Evolutionary conservation across 2,797 vertebrate species (phyloP).

Genomic region (Sternotherus odoratus): DNA sequence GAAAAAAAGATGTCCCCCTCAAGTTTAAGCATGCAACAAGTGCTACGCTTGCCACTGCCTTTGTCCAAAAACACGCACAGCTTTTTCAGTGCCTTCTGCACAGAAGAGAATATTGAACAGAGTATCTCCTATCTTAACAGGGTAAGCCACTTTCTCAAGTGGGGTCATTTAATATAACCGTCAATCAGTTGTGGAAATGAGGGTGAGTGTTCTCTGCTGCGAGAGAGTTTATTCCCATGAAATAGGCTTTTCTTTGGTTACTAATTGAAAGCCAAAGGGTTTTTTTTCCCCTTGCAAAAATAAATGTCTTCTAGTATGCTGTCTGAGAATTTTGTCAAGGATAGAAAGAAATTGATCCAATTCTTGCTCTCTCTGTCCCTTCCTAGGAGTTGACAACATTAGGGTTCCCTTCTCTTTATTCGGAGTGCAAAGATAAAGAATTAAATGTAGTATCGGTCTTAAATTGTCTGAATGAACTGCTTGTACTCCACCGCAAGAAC

Average conservation of each 20-base stretch:
- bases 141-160: conserved; percentile 81
- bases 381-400: conserved; percentile 89
- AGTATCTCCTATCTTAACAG: conserved; percentile 93
- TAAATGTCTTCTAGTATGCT: not conserved
- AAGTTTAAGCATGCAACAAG: conserved; percentile 83
- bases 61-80: conserved; percentile 85
- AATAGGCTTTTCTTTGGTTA: not conserved
- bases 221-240: not conserved
- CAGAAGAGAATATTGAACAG: conserved; percentile 92
- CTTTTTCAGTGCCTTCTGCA: conserved; percentile 92
- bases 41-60: conserved; percentile 82
- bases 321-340: not conserved
- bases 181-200: not conserved
- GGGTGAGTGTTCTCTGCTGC: not conserved
- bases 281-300: not conserved
- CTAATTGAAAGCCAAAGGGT: not conserved
- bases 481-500: conserved; percentile 88
- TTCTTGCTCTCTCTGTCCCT: conserved; percentile 38
- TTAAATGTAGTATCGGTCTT: conserved; percentile 86
- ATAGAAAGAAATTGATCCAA: not conserved
- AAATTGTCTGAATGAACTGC: conserved; percentile 92
- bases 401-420: conserved; percentile 88
- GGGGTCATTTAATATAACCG: not conserved
- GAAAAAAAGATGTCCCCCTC: conserved; percentile 87
- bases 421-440: conserved; percentile 81